phyloP scores from a whole-genome alignment of 2,888 invertebrate genomes.

The Erebia aethiops region DNA sequence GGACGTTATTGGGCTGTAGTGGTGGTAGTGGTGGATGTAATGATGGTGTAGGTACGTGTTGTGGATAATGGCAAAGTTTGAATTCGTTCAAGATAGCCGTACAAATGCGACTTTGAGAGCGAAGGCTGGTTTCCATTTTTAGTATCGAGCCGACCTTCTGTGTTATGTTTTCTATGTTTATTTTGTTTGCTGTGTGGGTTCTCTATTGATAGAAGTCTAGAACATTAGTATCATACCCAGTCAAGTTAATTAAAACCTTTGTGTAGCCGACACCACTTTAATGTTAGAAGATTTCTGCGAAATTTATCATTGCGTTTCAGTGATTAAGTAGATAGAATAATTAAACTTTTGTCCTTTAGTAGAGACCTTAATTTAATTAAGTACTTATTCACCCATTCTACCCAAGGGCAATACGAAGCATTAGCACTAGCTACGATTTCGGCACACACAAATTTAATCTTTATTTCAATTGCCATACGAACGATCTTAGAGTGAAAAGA shows the following conservation, averaged over 20 bases:
- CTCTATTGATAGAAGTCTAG: background rate
- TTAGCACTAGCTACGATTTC: background rate
- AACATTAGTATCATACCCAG: background rate
- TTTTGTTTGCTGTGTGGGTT: no score
- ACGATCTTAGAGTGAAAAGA: background rate
- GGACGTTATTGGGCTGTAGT: no score
- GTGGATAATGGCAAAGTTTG: no score
- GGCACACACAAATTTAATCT: background rate
- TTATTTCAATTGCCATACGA: background rate
- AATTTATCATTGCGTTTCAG: constrained; percentile 37
- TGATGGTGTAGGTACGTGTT: no score
- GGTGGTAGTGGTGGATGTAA: no score
- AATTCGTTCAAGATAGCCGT: no score
- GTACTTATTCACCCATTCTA: constrained; percentile 33
- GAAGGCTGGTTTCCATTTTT: no score
- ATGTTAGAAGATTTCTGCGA: constrained; percentile 25
- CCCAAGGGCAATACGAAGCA: constrained; percentile 2
- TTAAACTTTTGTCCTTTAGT: constrained; percentile 42
- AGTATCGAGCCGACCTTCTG: no score
- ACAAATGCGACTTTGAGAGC: no score
- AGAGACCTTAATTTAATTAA: constrained; percentile 39
- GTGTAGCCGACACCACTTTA: background rate
- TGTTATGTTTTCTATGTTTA: no score
- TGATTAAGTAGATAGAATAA: constrained; percentile 39
- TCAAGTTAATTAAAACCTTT: background rate